Evolutionary conservation across 2,797 vertebrate species (phyloP).

Genomic region (Lutjanus argentimaculatus): DNA sequence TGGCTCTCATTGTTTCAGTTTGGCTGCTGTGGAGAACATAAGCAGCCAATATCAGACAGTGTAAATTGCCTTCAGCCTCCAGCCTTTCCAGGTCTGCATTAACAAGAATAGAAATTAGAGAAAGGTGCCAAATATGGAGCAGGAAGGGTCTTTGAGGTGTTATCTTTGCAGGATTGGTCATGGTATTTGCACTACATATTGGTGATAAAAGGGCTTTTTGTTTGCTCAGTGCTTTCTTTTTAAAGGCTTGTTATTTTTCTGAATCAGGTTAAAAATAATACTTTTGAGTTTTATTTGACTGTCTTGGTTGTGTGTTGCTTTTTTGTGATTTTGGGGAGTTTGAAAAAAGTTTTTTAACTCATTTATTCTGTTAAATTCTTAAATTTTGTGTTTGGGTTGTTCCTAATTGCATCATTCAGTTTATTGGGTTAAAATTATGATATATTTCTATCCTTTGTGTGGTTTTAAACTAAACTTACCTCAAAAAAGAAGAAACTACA

Average conservation of each 20-base stretch:
- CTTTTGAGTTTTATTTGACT: not conserved
- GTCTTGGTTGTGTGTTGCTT: no score
- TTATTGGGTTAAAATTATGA: no score
- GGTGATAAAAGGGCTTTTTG: not conserved
- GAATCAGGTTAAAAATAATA: not conserved
- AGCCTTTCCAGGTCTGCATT: not conserved
- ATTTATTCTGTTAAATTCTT: no score
- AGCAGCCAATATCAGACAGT: slow-evolving; percentile 5
- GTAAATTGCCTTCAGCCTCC: not conserved
- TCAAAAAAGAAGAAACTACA: no score
- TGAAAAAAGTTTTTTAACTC: no score
- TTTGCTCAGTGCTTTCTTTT: not conserved
- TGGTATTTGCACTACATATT: not conserved
- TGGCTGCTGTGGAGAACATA: slow-evolving; percentile 7
- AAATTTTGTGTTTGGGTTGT: no score
- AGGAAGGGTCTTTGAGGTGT: not conserved
- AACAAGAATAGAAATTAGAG: not conserved
- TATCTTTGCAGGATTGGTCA: fast-evolving
- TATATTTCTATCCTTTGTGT: no score
- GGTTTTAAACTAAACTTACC: no score
- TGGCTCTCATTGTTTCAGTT: slow-evolving; percentile 20
- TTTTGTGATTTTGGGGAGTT: no score
- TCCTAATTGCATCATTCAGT: no score
- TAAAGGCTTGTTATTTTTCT: not conserved
- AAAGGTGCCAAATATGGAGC: not conserved